Conservation (phyloP, 1,140 invertebrate genomes). For the Conus betulinus region DNA sequence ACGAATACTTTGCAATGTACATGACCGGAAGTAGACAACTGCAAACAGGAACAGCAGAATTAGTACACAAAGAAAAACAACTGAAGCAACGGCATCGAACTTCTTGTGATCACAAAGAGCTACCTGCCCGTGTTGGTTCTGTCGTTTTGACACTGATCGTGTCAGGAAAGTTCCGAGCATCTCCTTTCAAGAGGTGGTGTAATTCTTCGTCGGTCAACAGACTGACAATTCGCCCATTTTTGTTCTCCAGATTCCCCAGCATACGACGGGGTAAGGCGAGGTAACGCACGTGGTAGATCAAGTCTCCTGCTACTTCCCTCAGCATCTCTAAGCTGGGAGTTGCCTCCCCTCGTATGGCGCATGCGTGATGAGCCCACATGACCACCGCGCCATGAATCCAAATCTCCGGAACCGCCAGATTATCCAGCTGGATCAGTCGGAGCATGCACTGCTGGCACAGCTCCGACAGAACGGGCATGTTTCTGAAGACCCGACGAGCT, state of each 20-base stretch:
- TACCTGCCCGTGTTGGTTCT: neutral
- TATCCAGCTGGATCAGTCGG: neutral
- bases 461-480: neutral
- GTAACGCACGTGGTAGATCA: slow-evolving; percentile 19
- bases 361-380: neutral
- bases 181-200: neutral
- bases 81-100: neutral
- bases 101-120: neutral
- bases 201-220: neutral
- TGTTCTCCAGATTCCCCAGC: neutral
- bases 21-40: neutral
- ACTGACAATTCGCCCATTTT: neutral
- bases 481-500: neutral
- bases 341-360: neutral
- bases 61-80: neutral
- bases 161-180: neutral
- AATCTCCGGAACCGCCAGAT: neutral
- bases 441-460: slow-evolving; percentile 32
- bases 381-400: neutral
- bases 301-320: neutral
- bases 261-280: slow-evolving; percentile 1
- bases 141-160: neutral
- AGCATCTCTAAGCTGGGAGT: neutral
- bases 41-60: neutral
- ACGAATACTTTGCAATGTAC: neutral